Percentiles rank a stretch among this genome's conserved stretches.
Conservation (phyloP, 2,888 invertebrate species). For the Nephrotoma guestfalica region DNA sequence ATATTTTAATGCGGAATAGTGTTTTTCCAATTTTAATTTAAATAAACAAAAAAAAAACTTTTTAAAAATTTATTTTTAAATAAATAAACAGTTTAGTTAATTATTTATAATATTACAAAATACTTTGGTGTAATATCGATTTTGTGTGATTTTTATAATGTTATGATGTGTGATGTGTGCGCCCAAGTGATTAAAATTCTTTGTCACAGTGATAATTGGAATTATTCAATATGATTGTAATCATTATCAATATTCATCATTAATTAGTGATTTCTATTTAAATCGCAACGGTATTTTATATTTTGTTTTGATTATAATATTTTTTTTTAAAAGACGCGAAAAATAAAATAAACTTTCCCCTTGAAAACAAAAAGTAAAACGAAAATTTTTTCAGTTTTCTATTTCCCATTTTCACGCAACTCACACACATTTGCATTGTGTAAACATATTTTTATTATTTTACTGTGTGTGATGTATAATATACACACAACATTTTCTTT, state of each 20-base stretch:
- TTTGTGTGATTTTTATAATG: background rate
- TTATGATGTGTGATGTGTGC: background rate
- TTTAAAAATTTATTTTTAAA: background rate
- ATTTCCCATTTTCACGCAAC: slow-evolving; percentile 4
- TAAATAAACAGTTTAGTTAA: background rate
- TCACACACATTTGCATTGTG: slow-evolving; percentile 1
- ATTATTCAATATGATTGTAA: background rate
- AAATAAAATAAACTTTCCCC: background rate
- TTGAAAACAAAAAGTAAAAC: background rate
- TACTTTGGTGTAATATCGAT: background rate
- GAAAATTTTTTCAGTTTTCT: background rate
- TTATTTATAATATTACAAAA: background rate
- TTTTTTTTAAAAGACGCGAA: background rate
- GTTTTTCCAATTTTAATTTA: background rate
- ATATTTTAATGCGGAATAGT: background rate
- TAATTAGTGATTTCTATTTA: background rate
- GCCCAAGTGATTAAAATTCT: background rate
- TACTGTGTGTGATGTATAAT: background rate
- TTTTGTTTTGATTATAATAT: background rate
- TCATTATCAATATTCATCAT: background rate
- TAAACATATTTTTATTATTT: background rate
- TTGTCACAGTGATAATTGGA: background rate
- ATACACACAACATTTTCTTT: background rate
- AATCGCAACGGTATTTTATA: background rate
- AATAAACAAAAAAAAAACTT: background rate